Conservation (phyloP, 2,797 vertebrate species). For the Cyprinodon diabolis region DNA sequence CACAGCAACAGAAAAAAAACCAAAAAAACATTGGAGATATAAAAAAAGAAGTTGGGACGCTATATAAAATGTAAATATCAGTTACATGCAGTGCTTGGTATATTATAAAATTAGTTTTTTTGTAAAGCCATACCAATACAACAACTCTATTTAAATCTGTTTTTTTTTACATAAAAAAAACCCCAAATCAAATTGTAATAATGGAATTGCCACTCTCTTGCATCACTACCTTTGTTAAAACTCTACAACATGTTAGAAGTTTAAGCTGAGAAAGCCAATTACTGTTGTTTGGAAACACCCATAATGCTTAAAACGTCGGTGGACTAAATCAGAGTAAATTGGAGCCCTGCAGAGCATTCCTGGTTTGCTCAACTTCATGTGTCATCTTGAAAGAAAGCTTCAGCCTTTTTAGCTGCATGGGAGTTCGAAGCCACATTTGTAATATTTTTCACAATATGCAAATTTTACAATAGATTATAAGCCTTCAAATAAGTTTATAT, state of each 20-base stretch:
- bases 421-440: not conserved
- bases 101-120: not conserved
- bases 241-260: not conserved
- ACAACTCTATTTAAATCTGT: not conserved
- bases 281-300: not conserved
- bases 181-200: not conserved
- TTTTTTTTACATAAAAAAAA: not conserved
- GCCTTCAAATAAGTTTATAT: not conserved
- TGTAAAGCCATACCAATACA: not conserved
- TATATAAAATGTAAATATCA: not conserved
- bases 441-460: not conserved
- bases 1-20: slow-evolving; percentile 14
- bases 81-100: not conserved
- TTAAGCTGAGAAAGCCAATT: not conserved
- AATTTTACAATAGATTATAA: not conserved
- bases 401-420: not conserved
- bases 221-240: not conserved
- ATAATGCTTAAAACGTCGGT: not conserved
- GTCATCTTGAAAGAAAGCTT: not conserved
- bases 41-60: not conserved
- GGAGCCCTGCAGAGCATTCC: not conserved
- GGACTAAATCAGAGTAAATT: not conserved
- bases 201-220: not conserved
- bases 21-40: not conserved
- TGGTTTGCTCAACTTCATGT: not conserved